These are phyloP conservation scores for Platycheirus rosarum DNA, from an alignment of 2,888 invertebrate species.

Conservation along the genomic window DNA sequence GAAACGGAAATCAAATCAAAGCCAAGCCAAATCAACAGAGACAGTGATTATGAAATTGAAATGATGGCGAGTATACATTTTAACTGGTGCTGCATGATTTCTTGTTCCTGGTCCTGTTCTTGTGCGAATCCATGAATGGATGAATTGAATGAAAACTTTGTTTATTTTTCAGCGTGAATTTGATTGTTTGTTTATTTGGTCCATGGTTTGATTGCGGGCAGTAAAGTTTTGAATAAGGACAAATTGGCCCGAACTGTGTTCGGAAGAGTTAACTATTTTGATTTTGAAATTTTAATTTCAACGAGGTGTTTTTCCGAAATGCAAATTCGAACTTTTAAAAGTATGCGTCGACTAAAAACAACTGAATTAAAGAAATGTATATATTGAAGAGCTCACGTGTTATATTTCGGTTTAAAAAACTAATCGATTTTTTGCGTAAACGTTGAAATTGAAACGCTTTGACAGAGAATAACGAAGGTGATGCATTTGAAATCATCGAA, in stretches of 20 bases:
- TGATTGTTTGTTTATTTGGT: constrained; percentile 23
- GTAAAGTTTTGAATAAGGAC: neutral
- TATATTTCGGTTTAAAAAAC: too few species aligned
- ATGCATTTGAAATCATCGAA: too few species aligned
- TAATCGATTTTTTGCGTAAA: too few species aligned
- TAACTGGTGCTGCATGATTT: constrained; percentile 8
- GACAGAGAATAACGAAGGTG: too few species aligned
- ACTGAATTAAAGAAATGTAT: too few species aligned
- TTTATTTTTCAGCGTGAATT: constrained; percentile 27
- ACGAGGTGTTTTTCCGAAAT: too few species aligned
- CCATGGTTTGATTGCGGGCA: constrained; percentile 5
- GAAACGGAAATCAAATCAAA: constrained; percentile 35
- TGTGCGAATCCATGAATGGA: constrained; percentile 3
- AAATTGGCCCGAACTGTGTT: neutral
- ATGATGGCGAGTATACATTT: too few species aligned
- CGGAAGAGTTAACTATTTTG: neutral
- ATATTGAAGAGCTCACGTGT: too few species aligned
- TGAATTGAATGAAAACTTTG: constrained; percentile 2
- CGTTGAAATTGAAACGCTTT: too few species aligned
- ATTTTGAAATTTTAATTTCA: neutral
- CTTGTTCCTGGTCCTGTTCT: neutral
- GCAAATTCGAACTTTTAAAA: too few species aligned
- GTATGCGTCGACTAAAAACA: too few species aligned
- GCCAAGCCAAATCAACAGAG: constrained; percentile 22
- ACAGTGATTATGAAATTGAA: constrained; percentile 44